Conservation (phyloP, 2,888 invertebrate genomes). For the Polyommatus iphigenia region DNA sequence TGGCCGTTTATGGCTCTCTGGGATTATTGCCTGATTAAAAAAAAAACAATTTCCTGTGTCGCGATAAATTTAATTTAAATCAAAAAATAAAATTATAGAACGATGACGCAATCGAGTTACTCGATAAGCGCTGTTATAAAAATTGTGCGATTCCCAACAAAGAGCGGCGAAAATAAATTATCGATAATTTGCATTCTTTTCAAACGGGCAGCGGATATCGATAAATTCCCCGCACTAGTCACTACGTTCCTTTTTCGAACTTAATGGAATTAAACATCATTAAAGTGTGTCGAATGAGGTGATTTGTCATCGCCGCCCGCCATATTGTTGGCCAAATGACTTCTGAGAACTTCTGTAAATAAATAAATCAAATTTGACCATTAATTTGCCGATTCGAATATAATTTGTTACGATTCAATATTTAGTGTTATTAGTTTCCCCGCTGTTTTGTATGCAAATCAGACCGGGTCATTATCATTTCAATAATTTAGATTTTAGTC, state of each 20-base stretch:
- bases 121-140: background rate
- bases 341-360: slow-evolving; percentile 27
- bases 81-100: background rate
- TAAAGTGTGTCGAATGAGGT: slow-evolving; percentile 25
- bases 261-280: slow-evolving; percentile 28
- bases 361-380: slow-evolving; percentile 30
- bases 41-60: slow-evolving; percentile 22
- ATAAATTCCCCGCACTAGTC: slow-evolving; percentile 18
- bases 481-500: background rate
- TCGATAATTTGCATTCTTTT: background rate
- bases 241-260: slow-evolving; percentile 13
- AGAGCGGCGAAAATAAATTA: slow-evolving; percentile 11
- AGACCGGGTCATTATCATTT: background rate
- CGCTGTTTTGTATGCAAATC: slow-evolving; percentile 16
- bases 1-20: slow-evolving; percentile 11
- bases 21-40: slow-evolving; percentile 3
- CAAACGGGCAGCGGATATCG: background rate
- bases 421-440: slow-evolving; percentile 11
- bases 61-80: slow-evolving; percentile 11
- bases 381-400: slow-evolving; percentile 25
- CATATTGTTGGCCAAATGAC: slow-evolving; percentile 27
- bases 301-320: slow-evolving; percentile 21
- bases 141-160: background rate
- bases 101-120: slow-evolving; percentile 3
- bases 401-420: slow-evolving; percentile 16